Evolutionary conservation across 2,113 vertebrate species (phyloP), one percentile per base, ranked within the genome.

Genomic region (Pimephales promelas): DNA sequence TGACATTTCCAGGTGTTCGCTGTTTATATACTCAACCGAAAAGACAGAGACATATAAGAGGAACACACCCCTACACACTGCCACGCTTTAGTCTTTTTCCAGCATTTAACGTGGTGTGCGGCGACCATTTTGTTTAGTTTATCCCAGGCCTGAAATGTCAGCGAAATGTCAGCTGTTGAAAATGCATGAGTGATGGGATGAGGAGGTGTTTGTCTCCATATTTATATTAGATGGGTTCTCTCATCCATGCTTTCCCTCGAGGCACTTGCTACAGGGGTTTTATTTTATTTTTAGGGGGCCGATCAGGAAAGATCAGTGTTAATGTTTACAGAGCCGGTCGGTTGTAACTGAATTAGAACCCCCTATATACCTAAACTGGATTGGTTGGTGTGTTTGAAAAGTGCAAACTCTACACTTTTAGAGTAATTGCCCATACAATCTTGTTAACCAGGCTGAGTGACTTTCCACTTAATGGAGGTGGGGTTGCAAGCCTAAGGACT

Each of bases 331-430:
- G 86, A 86, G 85, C 71, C 43, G 86, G 85, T 83, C 81, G 62
- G 43, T 79, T 62, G 18, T 92, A 93, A 92, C 90, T 49, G 78
- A 92, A 92, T 93, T 93, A 92, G 84, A 18, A 34, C 75, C 31
- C 20, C 71, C 57, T 40, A 64, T 91, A 74, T 82, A 64, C 82
- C 87, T 85, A 90, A 90, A 92, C 85, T 83, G 86, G 89, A 91
- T 90, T 84, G 84, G 72, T 85, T 89, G 86, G 57, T 54, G 82
- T 80, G 87, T 88, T 82, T 47, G n/a, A 84, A 87, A 87, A 89
- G 83, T 31, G 86, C 87, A 74, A 80, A 49, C n/a, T 49, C 85
- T 54, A 88, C 90, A 91, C 90, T 92, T 93, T 92, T 88, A 87
- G 85, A 20, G 31, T 91, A 93, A 92, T 92, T 92, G 91, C 87